Evolutionary conservation across 1,140 invertebrate genomes (phyloP).

Genomic region (Manduca sexta): DNA sequence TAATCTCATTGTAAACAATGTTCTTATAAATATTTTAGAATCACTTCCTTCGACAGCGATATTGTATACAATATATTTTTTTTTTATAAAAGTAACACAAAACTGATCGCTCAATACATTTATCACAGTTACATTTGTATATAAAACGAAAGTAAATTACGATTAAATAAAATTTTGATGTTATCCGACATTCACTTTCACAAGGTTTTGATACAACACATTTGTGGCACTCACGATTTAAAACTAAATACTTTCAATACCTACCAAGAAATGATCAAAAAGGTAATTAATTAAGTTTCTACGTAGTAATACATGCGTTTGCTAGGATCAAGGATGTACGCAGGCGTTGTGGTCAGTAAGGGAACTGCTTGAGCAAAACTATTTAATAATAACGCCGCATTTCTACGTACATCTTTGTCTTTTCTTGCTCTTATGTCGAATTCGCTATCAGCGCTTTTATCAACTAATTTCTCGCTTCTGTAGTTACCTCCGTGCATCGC

Average conservation of each 20-base stretch:
- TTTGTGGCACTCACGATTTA: slow-evolving; percentile 1
- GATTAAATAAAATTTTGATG: slow-evolving; percentile 6
- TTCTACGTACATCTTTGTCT: slow-evolving; percentile 18
- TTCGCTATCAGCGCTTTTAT: slow-evolving; percentile 16
- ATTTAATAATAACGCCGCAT: slow-evolving; percentile 40
- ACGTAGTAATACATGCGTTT: slow-evolving; percentile 67
- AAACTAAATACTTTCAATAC: neutral
- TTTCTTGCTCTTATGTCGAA: slow-evolving; percentile 14
- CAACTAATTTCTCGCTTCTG: slow-evolving; percentile 43
- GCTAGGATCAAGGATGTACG: slow-evolving; percentile 58
- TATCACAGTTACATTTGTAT: slow-evolving; percentile 2
- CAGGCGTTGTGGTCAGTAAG: slow-evolving; percentile 44
- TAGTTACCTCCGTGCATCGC: slow-evolving; percentile 56
- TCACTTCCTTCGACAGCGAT: too few species aligned
- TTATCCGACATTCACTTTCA: neutral
- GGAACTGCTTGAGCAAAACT: slow-evolving; percentile 46
- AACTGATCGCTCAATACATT: too few species aligned
- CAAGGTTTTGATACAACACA: neutral
- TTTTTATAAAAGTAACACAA: too few species aligned
- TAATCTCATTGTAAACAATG: too few species aligned
- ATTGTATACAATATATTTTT: too few species aligned
- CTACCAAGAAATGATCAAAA: neutral
- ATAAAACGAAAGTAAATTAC: slow-evolving; percentile 1
- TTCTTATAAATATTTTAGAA: too few species aligned
- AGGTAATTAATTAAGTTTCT: slow-evolving; percentile 32